phyloP scores from a whole-genome alignment of 2,797 vertebrate genomes.

The Oophaga sylvatica region DNA sequence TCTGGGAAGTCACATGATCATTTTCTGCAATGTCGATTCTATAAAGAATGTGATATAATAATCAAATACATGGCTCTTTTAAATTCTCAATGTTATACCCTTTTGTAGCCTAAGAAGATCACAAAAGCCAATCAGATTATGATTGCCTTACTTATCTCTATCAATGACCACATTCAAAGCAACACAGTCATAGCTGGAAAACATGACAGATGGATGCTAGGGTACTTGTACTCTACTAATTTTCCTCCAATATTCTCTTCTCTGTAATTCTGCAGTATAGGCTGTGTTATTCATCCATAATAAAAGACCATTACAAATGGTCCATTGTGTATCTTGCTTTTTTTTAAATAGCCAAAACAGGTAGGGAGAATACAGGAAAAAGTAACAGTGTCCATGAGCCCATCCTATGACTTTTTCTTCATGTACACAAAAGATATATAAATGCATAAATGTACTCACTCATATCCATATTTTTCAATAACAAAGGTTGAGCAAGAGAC shows the following conservation, averaged over 20 bases:
- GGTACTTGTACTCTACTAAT: background rate
- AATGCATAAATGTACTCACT: slow-evolving; percentile 8
- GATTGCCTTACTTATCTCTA: background rate
- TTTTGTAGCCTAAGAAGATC: background rate
- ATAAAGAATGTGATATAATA: background rate
- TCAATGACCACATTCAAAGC: background rate
- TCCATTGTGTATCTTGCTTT: background rate
- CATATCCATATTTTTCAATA: slow-evolving; percentile 51
- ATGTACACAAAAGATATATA: slow-evolving; percentile 26
- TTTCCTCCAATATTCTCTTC: background rate
- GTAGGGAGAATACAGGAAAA: background rate
- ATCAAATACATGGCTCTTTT: slow-evolving; percentile 9
- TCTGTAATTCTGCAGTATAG: background rate
- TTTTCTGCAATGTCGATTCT: background rate
- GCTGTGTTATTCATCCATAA: background rate
- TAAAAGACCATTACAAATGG: background rate
- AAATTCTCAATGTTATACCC: background rate
- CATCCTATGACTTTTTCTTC: background rate
- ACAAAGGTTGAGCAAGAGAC: slow-evolving; percentile 33
- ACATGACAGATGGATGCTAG: background rate
- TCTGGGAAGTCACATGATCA: background rate
- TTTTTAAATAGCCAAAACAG: background rate
- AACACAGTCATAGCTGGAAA: slow-evolving; percentile 2
- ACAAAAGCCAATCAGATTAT: background rate
- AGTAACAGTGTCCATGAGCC: background rate